A percentile compares a stretch with the other conserved stretches of the same genome.
phyloP scores from a whole-genome alignment of 2,797 vertebrate genomes.

The Tenualosa ilisha region DNA sequence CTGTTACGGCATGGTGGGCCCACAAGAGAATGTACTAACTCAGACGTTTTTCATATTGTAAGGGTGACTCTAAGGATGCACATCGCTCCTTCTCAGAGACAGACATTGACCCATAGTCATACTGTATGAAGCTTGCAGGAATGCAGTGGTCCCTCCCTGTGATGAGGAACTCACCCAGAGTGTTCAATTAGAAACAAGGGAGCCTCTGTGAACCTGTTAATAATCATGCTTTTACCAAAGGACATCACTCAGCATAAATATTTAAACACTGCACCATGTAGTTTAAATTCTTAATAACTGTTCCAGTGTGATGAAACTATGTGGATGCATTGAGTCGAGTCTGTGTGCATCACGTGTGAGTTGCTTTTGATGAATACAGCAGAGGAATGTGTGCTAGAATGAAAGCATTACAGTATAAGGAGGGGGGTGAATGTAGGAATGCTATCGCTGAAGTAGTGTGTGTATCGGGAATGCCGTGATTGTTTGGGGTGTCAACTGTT shows the following conservation, averaged over 20 bases:
- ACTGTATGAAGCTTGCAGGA: too few relatives aligned
- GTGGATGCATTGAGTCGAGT: not conserved
- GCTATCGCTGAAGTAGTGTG: too few relatives aligned
- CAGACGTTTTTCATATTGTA: too few relatives aligned
- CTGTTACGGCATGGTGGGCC: too few relatives aligned
- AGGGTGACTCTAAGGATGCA: too few relatives aligned
- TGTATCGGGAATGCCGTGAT: not conserved
- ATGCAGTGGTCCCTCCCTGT: too few relatives aligned
- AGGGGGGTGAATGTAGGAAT: too few relatives aligned
- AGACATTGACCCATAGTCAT: not conserved
- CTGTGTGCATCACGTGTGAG: not conserved
- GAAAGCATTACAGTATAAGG: not conserved
- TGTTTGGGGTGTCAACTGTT: not conserved
- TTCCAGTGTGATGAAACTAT: not conserved
- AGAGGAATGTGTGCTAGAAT: not conserved
- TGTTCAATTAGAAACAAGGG: not conserved
- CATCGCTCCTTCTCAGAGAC: not conserved
- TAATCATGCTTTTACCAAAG: not conserved
- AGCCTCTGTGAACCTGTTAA: not conserved
- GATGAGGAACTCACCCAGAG: not conserved
- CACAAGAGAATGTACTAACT: too few relatives aligned
- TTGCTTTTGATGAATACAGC: not conserved
- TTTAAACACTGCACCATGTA: not conserved
- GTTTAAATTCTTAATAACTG: not conserved
- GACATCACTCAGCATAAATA: not conserved